Percentiles rank a stretch among this genome's conserved stretches.
Evolutionary conservation across 2,797 vertebrate genomes (phyloP).

Genomic region (Zenarchopterus dispar): DNA sequence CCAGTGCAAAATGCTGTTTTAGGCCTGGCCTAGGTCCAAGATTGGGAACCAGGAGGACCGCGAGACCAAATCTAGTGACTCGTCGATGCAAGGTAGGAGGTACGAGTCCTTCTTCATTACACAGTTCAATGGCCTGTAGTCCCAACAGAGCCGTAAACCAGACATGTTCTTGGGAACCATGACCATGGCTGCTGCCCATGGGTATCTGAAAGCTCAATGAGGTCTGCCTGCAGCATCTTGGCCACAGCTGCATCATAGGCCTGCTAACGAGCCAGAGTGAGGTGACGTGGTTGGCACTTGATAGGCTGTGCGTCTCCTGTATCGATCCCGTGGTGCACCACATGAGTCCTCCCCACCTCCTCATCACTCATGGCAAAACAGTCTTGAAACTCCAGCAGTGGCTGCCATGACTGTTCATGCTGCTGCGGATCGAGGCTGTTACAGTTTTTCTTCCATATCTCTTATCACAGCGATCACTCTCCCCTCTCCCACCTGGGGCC

Average conservation of each 20-base stretch:
- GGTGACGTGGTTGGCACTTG: constrained; percentile 6
- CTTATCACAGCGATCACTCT: neutral
- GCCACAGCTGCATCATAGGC: no score
- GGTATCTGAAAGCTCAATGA: no score
- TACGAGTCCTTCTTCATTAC: no score
- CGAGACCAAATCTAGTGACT: neutral
- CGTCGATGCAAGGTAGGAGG: no score
- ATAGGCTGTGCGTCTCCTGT: constrained; percentile 25
- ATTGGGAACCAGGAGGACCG: neutral
- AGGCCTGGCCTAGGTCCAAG: neutral
- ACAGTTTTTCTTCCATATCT: constrained; percentile 6
- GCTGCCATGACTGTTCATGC: constrained; percentile 17
- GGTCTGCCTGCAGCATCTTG: no score
- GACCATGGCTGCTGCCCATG: no score
- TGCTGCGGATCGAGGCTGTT: neutral
- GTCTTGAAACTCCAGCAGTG: no score
- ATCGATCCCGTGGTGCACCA: constrained; percentile 23
- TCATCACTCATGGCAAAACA: constrained; percentile 27
- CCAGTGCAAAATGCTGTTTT: neutral
- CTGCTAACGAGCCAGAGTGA: constrained; percentile 26
- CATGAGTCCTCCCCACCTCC: constrained; percentile 12
- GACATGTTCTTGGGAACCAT: no score
- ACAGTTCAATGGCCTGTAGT: no score
- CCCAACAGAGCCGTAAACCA: no score
- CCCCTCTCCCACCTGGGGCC: neutral